Conservation (phyloP, 2,113 vertebrate genomes). For the Cyanistes caeruleus region DNA sequence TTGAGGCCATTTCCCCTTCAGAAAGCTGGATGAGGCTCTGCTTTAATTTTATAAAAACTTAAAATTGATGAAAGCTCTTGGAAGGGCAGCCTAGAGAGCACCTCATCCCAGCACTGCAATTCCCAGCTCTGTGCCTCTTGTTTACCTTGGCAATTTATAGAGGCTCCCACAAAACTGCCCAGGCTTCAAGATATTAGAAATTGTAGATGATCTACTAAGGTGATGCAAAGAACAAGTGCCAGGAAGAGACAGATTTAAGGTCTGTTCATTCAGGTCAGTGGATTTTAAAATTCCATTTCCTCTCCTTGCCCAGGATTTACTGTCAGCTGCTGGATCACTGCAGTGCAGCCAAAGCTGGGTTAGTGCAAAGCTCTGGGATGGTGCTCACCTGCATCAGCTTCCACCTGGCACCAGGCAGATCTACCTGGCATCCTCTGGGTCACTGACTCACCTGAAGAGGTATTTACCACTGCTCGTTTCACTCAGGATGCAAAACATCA, state of each 20-base stretch:
- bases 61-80: neutral
- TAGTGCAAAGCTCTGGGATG: neutral
- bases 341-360: neutral
- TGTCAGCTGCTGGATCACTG: neutral
- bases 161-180: neutral
- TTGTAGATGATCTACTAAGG: neutral
- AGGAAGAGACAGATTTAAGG: neutral
- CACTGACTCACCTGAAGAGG: neutral
- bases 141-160: neutral
- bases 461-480: neutral
- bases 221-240: neutral
- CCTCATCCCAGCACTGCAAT: rapidly evolving
- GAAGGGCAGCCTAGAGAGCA: neutral
- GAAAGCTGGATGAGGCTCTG: neutral
- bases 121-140: neutral
- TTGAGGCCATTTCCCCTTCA: neutral
- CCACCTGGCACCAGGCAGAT: neutral
- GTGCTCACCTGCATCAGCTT: neutral
- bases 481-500: neutral
- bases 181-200: neutral
- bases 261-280: neutral
- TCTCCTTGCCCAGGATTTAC: constrained; percentile 6
- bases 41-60: neutral
- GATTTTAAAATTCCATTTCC: neutral
- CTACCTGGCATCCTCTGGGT: neutral